Percentiles rank a stretch among this genome's conserved stretches.
phyloP scores from a whole-genome alignment of 2,888 invertebrate genomes.

The Calameuta filiformis region DNA sequence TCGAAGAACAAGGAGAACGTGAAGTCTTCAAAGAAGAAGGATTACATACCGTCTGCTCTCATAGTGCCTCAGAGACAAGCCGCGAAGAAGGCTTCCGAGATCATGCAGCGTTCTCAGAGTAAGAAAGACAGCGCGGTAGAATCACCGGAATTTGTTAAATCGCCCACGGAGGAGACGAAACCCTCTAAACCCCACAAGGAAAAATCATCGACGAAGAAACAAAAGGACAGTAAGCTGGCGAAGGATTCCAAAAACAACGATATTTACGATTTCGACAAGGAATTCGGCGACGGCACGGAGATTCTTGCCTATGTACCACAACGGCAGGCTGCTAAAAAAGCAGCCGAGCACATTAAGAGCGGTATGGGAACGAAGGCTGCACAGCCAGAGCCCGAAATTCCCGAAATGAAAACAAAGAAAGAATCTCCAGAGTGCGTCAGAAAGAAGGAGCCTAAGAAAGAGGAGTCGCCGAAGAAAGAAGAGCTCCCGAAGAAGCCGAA shows the following conservation, averaged over 20 bases:
- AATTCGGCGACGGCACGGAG: conserved; percentile 71
- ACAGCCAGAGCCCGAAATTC: conserved; percentile 61
- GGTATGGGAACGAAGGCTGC: conserved; percentile 73
- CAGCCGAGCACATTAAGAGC: conserved; percentile 89
- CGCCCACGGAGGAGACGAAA: conserved; percentile 35
- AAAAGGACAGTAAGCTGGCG: conserved; percentile 47
- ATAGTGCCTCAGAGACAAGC: conserved; percentile 92
- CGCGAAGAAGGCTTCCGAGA: conserved; percentile 91
- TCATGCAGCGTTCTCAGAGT: conserved; percentile 75
- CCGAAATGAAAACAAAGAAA: conserved; percentile 56
- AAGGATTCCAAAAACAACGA: conserved; percentile 64
- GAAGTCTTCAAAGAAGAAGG: conserved; percentile 62
- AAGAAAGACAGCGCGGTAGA: conserved; percentile 67
- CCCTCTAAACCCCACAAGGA: conserved; percentile 19
- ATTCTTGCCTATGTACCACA: conserved; percentile 88
- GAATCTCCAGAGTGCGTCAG: conserved; percentile 41
- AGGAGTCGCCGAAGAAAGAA: conserved; percentile 50
- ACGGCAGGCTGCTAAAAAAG: conserved; percentile 90
- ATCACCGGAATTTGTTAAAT: conserved; percentile 59
- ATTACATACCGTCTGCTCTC: conserved; percentile 78
- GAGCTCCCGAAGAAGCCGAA: conserved; percentile 60
- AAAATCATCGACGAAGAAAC: conserved; percentile 54
- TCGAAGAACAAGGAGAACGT: conserved; percentile 68
- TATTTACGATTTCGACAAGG: conserved; percentile 73
- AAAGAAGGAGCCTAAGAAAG: conserved; percentile 31